Evolutionary conservation across 2,797 vertebrate species (phyloP), one percentile per base, ranked within the genome.

Genomic region (Cuculus canorus): DNA sequence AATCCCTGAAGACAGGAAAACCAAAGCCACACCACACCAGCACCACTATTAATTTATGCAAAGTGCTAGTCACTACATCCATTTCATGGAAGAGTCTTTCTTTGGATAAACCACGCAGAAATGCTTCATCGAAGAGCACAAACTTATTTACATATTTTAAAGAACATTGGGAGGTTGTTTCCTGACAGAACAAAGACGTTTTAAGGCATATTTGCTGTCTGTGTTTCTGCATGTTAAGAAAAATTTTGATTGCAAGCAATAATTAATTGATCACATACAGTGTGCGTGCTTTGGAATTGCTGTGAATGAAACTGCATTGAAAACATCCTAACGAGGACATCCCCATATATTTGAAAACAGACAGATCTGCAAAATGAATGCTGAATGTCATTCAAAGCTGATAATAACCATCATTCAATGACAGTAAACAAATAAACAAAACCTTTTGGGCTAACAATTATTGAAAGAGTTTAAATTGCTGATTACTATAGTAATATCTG

Each of bases 351-450:
- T 87, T 96, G 92, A 85, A 94, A 96, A 89, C 93, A 93, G 78
- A 28, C 86, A 86, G 88, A 79, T 77, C 83, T 93, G 86, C 65
- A 71, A 68, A 96, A 95, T 92, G 90, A 95, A 97, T 92, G 47
- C 75, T 88, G 75, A 95, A 72, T 81, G 92, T 92, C 90, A 96
- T 72, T 96, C 96, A 95, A 87, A 91, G 88, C 93, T 79, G 93
- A 82, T 96, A 96, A 97, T 93, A 93, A 92, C 78, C 78, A 81
- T 95, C 79, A 93, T 95, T 92, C 93, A 81, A 41, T 63, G 75
- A 78, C 83, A 94, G 61, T 77, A 96, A 96, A 96, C 95, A 96
- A 96, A 95, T 77, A 97, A 95, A 97, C 95, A 96, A 92, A 96
- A 95, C 82, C 86, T 96, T 95, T 95, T 63, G 83, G 92, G 83